phyloP scores from a whole-genome alignment of 2,888 invertebrate genomes.

The Cynaeus angustus region DNA sequence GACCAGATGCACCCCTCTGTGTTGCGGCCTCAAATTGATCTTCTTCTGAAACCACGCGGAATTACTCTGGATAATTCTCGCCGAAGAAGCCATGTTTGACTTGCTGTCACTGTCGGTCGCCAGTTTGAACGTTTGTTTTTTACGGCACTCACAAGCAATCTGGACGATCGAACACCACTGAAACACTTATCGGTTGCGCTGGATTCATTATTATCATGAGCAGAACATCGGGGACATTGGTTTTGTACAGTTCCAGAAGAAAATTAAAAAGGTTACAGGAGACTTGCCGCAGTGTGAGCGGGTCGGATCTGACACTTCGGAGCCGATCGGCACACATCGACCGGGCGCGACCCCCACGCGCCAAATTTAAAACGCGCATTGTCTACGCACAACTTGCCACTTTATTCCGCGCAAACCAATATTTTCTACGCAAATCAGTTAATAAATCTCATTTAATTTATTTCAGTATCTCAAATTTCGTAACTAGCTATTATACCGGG shows the following conservation, averaged over 20 bases:
- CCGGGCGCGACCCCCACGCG: conserved; percentile 63
- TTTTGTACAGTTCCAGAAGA: conserved; percentile 62
- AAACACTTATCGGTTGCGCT: conserved; percentile 71
- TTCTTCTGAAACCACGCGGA: conserved; percentile 99
- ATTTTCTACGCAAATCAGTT: background rate
- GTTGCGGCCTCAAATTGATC: conserved; percentile 96
- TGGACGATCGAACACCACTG: conserved; percentile 65
- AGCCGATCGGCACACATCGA: conserved; percentile 59
- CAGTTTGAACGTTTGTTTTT: conserved; percentile 68
- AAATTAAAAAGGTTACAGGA: conserved; percentile 69
- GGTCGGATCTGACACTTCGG: conserved; percentile 65
- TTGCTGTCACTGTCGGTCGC: conserved; percentile 72
- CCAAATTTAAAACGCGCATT: conserved; percentile 51
- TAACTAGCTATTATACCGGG: no score
- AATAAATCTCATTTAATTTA: no score
- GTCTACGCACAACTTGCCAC: background rate
- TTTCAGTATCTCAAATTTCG: no score
- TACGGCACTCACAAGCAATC: conserved; percentile 63
- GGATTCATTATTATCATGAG: conserved; percentile 82
- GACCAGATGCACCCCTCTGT: conserved; percentile 96
- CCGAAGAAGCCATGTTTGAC: conserved; percentile 88
- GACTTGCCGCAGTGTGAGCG: conserved; percentile 67
- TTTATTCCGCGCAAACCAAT: background rate
- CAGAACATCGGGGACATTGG: conserved; percentile 74
- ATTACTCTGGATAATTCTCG: conserved; percentile 92